Evolutionary conservation across 2,888 invertebrate species (phyloP), one percentile per base, ranked within the genome.

Genomic region (Ennomos fuscantarius): DNA sequence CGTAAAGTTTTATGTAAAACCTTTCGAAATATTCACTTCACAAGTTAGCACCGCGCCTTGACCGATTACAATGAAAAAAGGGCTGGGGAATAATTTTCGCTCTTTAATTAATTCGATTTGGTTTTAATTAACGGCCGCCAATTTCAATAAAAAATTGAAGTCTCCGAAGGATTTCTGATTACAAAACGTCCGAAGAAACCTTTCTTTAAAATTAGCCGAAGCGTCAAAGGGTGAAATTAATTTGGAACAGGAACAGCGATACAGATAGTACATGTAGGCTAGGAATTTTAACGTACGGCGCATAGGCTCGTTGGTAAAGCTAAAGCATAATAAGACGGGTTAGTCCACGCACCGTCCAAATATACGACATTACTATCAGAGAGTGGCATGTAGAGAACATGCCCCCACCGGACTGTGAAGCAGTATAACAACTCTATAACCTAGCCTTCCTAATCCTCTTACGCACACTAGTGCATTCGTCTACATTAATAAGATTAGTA

Each of bases 111-210:
- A 89, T 88, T 89, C 86, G 87, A 89, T 89, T 87, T 85, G 80
- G 79, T 84, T 87, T 88, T 87, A 87, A 89, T 89, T 88, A 89
- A 87, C 85, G 84, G 72, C 82, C 82, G 88, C 83, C 85, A 87
- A 87, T 88, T 88, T 87, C 81, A 82, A 86, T 86, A 79, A 83
- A 82, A 86, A 84, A 77, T 75, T 79, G 74, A 81, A 84, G 76
- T 86, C 86, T 84, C 82, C 74, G 75, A 86, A 87, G 87, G 81
- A 80, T 85, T 84, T 84, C 74, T 86, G 86, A 86, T 86, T 84
- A 84, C 78, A 76, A 77, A 82, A 81, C 72, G 77, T 69, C 55
- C 51, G 49, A 46, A 50, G 62, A 60, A 60, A 67, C 66, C 63
- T 67, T 67, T 68, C 65, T 63, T 68, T 68, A 60, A 63, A 67